These are phyloP conservation scores for Tiliqua scincoides DNA, from an alignment of 2,113 vertebrate genomes.

Conservation along the genomic window DNA sequence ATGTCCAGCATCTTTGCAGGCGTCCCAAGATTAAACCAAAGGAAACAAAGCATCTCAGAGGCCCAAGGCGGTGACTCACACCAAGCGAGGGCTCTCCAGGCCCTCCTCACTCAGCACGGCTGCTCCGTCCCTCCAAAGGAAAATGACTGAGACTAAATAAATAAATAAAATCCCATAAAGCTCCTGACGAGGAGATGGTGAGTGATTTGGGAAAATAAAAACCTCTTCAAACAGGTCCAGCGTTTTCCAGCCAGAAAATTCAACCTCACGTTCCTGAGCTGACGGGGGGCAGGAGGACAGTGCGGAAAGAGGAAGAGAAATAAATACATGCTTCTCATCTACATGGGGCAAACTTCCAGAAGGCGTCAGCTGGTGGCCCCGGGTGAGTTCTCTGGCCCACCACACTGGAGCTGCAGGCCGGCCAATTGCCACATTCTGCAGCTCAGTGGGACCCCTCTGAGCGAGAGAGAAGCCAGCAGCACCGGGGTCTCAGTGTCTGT, in stretches of 20 bases:
- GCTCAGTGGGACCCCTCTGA: neutral
- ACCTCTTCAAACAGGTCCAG: slow-evolving; percentile 63
- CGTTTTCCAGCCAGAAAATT: slow-evolving; percentile 46
- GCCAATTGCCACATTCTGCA: neutral
- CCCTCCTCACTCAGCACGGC: slow-evolving; percentile 52
- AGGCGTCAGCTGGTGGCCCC: slow-evolving; percentile 18
- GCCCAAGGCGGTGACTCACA: slow-evolving; percentile 32
- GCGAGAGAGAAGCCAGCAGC: neutral
- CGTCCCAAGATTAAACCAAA: slow-evolving; percentile 60
- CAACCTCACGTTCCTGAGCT: slow-evolving; percentile 38
- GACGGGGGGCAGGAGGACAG: slow-evolving; percentile 37
- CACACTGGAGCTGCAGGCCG: neutral
- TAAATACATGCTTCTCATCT: slow-evolving; percentile 49
- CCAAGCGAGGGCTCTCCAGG: slow-evolving; percentile 55
- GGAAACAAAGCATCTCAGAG: slow-evolving; percentile 62
- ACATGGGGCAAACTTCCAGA: slow-evolving; percentile 40
- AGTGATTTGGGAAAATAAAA: slow-evolving; percentile 63
- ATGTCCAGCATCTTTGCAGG: slow-evolving; percentile 50
- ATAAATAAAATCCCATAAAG: slow-evolving; percentile 72
- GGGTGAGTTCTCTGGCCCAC: neutral
- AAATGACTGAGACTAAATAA: slow-evolving; percentile 61
- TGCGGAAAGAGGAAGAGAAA: slow-evolving; percentile 49
- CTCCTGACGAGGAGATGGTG: slow-evolving; percentile 40
- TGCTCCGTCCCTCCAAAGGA: slow-evolving; percentile 54
- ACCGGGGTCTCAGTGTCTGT: neutral